Base-by-base conservation (phyloP, 2,888 invertebrate genomes). In the Pollenia labialis region DNA sequence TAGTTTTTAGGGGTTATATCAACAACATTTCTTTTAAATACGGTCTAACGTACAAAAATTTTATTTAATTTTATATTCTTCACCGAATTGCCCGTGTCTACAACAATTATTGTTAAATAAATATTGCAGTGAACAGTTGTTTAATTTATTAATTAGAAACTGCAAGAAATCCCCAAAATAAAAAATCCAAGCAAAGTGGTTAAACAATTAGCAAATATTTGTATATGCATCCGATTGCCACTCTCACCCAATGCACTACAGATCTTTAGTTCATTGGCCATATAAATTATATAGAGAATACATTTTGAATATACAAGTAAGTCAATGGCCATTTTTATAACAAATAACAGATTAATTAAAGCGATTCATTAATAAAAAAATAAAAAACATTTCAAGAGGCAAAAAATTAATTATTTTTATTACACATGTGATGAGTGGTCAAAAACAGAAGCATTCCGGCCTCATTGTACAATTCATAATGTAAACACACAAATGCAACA, bases 401-500 rank as follows among this genome's bases (percentile, higher is more conserved):
- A 64, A 56, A 56, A 81, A 76, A 71, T n/a, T 64, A 72, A 72
- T 60, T 66, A 64, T 69, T 68, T 79, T 68, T 18, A 79, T 56
- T 84, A 50, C 58, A 72, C 66, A 81, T 62, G 79, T 81, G 88
- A 88, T 88, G 88, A 88, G 84, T 85, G 85, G 86, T 85, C 85
- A 83, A 71, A 88, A 88, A 88, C 88, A 88, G 88, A 88, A 88
- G 88, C 88, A 74, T 52, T 46, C 10, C 32, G 50, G 50, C 56
- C 80, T 40, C 81, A 56, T 74, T 77, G 4, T 32, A 64, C 76
- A 18, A 48, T 10, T 62, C 42, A 48, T 60, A 69, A 23, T 16
- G 52, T 62, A 76, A 60, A 52, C 44, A 76, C 44, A 76, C 64
- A 79, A 56, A 60, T 75, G 74, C 81, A 81, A 16, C 75, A 32